These are phyloP conservation scores for Daktulosphaira vitifoliae DNA, from an alignment of 1,140 invertebrate species.

Conservation along the genomic window DNA sequence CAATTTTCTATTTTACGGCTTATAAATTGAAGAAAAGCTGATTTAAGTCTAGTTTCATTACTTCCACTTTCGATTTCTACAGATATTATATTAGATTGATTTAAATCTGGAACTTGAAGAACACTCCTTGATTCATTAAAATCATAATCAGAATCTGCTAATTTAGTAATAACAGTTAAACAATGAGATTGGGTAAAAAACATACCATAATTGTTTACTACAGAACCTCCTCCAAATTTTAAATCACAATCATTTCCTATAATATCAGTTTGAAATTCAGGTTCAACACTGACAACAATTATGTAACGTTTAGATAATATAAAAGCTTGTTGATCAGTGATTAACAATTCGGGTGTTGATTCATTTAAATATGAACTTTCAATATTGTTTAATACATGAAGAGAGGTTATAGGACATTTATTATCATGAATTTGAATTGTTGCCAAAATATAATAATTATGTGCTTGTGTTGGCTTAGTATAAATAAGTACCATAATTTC, in stretches of 20 bases:
- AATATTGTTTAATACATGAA: constrained; percentile 23
- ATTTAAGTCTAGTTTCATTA: constrained; percentile 23
- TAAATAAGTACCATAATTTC: constrained; percentile 19
- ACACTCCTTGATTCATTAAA: constrained; percentile 31
- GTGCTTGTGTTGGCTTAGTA: constrained; percentile 21
- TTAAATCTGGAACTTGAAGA: constrained; percentile 21
- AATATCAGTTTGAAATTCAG: constrained; percentile 19
- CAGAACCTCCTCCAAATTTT: constrained; percentile 24
- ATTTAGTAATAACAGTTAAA: constrained; percentile 29
- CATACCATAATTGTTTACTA: constrained; percentile 29
- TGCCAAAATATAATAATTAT: constrained; percentile 24
- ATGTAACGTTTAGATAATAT: constrained; percentile 24
- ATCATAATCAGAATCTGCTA: constrained; percentile 5
- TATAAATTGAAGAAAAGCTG: constrained; percentile 21
- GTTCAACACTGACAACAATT: constrained; percentile 26
- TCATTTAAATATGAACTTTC: constrained; percentile 26
- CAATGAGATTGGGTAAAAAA: constrained; percentile 30
- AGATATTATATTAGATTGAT: neutral
- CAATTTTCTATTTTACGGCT: constrained; percentile 27
- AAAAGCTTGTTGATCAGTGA: constrained; percentile 22
- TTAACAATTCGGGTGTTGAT: neutral
- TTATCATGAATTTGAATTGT: constrained; percentile 25
- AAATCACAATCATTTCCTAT: constrained; percentile 29
- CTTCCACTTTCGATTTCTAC: constrained; percentile 17
- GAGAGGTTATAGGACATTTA: constrained; percentile 14